Conservation (phyloP, 2,888 invertebrate genomes). For the Athripsodes cinereus region DNA sequence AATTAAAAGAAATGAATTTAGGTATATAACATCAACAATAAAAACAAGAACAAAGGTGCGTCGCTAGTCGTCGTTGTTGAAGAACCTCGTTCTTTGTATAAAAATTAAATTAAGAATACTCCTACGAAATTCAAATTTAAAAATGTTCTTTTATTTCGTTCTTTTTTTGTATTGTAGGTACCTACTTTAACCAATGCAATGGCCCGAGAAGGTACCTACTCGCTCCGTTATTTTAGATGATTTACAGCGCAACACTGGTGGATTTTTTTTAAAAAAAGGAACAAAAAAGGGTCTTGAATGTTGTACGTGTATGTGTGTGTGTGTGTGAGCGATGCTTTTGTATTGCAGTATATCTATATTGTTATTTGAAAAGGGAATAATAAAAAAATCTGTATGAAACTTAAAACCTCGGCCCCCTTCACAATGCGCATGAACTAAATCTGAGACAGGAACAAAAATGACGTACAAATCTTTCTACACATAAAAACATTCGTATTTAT, state of each 20-base stretch:
- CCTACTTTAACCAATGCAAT: background rate
- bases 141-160: background rate
- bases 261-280: constrained; percentile 1
- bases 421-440: constrained; percentile 21
- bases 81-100: background rate
- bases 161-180: background rate
- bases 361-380: constrained; percentile 21
- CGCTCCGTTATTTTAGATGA: constrained; percentile 26
- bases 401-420: constrained; percentile 24
- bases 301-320: constrained; percentile 1
- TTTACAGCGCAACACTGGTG: constrained; percentile 23
- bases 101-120: background rate
- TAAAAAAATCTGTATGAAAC: too few relatives aligned
- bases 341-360: background rate
- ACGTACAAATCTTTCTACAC: too few relatives aligned
- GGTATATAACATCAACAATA: too few relatives aligned
- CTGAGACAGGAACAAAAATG: constrained; percentile 21
- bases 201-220: constrained; percentile 4
- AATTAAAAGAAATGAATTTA: too few relatives aligned
- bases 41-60: too few relatives aligned
- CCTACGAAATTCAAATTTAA: background rate
- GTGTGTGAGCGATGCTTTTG: background rate
- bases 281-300: constrained; percentile 21
- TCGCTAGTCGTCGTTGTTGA: too few relatives aligned
- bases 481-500: too few relatives aligned